Percentiles rank a stretch among this genome's conserved stretches.
phyloP scores from a whole-genome alignment of 2,888 invertebrate species.

The Diarsia mendica region DNA sequence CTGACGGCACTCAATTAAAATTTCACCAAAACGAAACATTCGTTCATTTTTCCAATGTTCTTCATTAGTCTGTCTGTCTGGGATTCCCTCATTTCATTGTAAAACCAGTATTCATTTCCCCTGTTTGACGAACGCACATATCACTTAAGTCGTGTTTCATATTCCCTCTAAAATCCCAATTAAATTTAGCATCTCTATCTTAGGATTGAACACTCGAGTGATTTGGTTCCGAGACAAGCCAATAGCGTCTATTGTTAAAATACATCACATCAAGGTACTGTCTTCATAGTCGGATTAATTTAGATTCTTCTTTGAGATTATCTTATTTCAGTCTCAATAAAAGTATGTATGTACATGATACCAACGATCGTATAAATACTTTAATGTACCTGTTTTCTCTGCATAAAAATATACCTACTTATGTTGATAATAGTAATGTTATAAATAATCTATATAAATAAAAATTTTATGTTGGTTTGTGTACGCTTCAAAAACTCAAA shows the following conservation, averaged over 20 bases:
- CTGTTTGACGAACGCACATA: not conserved
- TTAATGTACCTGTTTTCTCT: not conserved
- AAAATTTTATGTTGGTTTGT: too few relatives aligned
- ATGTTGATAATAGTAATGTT: not conserved
- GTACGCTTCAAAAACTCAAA: too few relatives aligned
- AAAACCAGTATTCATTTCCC: not conserved
- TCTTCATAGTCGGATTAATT: not conserved
- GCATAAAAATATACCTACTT: not conserved
- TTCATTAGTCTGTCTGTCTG: not conserved
- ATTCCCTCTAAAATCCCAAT: not conserved
- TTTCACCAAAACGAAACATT: not conserved
- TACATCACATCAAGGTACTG: not conserved
- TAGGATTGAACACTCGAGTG: too few relatives aligned
- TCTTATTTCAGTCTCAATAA: not conserved
- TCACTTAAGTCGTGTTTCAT: not conserved
- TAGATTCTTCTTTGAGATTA: not conserved
- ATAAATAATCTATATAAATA: too few relatives aligned
- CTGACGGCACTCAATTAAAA: not conserved
- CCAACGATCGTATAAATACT: not conserved
- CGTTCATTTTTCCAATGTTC: not conserved
- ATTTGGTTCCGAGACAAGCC: not conserved
- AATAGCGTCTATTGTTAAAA: not conserved
- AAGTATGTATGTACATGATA: not conserved
- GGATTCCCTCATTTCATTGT: not conserved
- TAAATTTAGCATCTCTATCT: not conserved